phyloP scores from a whole-genome alignment of 2,113 vertebrate genomes.

The Chloroceryle aenea region DNA sequence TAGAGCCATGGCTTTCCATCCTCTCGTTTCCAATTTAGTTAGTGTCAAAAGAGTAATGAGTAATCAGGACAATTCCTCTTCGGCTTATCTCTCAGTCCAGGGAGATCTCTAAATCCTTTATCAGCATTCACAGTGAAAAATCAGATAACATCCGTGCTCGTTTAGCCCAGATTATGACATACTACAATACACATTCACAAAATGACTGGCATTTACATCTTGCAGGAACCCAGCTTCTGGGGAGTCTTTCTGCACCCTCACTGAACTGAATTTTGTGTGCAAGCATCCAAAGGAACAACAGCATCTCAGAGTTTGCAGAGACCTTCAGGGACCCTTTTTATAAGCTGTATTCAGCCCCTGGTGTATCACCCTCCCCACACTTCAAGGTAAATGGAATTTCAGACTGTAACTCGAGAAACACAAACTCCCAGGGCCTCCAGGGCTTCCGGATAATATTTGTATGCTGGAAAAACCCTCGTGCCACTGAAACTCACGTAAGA shows the following conservation, averaged over 20 bases:
- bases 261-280: neutral
- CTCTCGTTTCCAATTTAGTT: constrained; percentile 21
- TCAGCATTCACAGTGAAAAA: constrained; percentile 33
- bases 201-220: neutral
- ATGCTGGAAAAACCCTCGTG: neutral
- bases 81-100: constrained; percentile 41
- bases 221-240: neutral
- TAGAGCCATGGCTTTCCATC: neutral
- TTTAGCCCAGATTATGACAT: neutral
- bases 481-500: neutral
- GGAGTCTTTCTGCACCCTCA: neutral
- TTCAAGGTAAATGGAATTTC: neutral
- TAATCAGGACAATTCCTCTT: constrained; percentile 33
- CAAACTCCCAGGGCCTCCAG: neutral
- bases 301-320: neutral
- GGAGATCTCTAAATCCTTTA: constrained; percentile 42
- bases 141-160: neutral
- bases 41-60: constrained; percentile 48
- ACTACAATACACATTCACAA: neutral
- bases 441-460: neutral
- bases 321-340: neutral
- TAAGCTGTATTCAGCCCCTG: neutral
- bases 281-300: neutral
- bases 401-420: neutral
- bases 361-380: neutral